Base-by-base conservation (phyloP, 1,140 invertebrate species). In the Brachystomella parvula region DNA sequence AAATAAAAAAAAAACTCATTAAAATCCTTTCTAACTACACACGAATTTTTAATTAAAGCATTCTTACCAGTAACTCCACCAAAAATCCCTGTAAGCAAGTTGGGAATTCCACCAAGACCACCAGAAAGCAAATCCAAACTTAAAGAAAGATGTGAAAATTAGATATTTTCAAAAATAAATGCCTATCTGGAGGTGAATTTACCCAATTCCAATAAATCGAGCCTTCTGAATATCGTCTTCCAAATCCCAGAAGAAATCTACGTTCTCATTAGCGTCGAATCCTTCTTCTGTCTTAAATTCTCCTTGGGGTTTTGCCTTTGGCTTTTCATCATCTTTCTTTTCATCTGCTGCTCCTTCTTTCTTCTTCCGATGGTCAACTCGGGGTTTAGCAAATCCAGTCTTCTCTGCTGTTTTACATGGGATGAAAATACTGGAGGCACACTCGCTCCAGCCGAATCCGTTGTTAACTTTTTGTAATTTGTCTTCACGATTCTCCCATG, bases 401-500 rank as follows among this genome's bases (percentile, higher is more conserved):
- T 53, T 53, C 21, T 53, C 49, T 17, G 9, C 24, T 3, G 49
- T 53, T 24, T 53, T 53, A 24, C 49, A 53, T 15, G 49, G 49
- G 49, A 53, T 53, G 49, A 53, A 53, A 53, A 53, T 53, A 53
- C 49, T 53, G 3, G 49, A 53, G 24, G 49, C 12, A 24, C 49
- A 53, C 6, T 53, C 49, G 21, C 49, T 53, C 49, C 49, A 53
- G 49, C 49, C 49, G 24, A 53, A 53, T 6, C 49, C 49, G 21
- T 53, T 53, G 49, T 53, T 53, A 24, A 53, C 49, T 24, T 53
- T 53, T 26, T 53, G 49, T 6, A 53, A 26, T 24, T 53, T 53
- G 49, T 53, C 49, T 53, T 53, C 49, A 26, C 49, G 49, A 53
- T 53, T 53, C 24, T 53, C 49, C 49, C 49, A 53, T 17, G 49